Conservation (phyloP, 2,888 invertebrate species). For the Rhorus exstirpatorius region DNA sequence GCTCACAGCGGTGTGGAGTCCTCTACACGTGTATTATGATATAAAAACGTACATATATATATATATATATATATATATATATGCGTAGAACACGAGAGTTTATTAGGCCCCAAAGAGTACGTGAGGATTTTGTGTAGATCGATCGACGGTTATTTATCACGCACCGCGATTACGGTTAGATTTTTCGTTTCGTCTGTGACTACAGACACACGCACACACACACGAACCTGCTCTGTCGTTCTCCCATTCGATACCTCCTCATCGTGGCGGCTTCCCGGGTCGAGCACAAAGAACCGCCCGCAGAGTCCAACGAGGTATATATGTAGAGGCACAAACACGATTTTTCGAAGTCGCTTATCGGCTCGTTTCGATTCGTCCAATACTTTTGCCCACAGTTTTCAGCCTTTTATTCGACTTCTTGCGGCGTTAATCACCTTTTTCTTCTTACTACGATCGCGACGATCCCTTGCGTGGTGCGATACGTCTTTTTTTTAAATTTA, state of each 20-base stretch:
- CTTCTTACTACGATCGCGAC: too few relatives aligned
- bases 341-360: slow-evolving; percentile 48
- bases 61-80: slow-evolving; percentile 10
- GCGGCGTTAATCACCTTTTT: too few relatives aligned
- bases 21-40: slow-evolving; percentile 3
- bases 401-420: slow-evolving; percentile 5
- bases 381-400: slow-evolving; percentile 9
- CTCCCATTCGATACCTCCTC: background rate
- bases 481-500: too few relatives aligned
- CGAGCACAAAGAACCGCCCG: slow-evolving; percentile 66
- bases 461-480: too few relatives aligned
- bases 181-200: slow-evolving; percentile 27
- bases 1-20: slow-evolving; percentile 31
- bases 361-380: slow-evolving; percentile 54
- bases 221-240: background rate
- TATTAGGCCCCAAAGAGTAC: slow-evolving; percentile 23
- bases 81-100: slow-evolving; percentile 2
- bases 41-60: background rate
- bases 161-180: slow-evolving; percentile 50
- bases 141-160: slow-evolving; percentile 66
- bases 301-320: slow-evolving; percentile 44
- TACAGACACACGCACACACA: background rate
- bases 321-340: slow-evolving; percentile 49
- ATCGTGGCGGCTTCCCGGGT: slow-evolving; percentile 53
- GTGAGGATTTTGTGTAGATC: slow-evolving; percentile 53